phyloP scores from a whole-genome alignment of 2,113 vertebrate species.

The Ammodytes marinus region DNA sequence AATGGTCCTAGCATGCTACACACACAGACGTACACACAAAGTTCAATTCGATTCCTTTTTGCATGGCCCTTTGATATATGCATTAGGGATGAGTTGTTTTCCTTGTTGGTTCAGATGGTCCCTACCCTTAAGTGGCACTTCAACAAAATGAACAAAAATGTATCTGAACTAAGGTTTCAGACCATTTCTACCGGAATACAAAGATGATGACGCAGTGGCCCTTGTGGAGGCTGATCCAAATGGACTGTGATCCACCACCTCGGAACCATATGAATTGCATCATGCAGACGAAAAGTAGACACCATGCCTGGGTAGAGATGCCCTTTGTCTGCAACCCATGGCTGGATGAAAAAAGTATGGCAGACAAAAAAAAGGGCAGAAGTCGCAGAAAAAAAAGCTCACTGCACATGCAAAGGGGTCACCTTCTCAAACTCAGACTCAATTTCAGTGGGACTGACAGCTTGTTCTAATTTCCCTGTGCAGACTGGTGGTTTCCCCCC shows the following conservation, averaged over 20 bases:
- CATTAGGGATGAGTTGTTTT: neutral
- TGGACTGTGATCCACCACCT: neutral
- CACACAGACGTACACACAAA: neutral
- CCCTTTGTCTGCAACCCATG: neutral
- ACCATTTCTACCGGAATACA: constrained; percentile 8
- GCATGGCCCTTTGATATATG: neutral
- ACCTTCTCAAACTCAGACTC: constrained; percentile 48
- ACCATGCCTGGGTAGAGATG: neutral
- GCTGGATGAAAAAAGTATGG: neutral
- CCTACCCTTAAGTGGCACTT: neutral
- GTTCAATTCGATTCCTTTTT: constrained; percentile 6
- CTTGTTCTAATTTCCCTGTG: constrained; percentile 57
- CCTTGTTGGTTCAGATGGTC: constrained; percentile 8
- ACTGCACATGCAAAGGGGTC: constrained; percentile 41
- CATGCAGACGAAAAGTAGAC: neutral
- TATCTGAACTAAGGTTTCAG: constrained; percentile 4
- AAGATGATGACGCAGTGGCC: neutral
- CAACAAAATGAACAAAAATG: neutral
- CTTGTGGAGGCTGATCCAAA: neutral
- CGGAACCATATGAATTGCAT: neutral
- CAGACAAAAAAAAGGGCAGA: neutral
- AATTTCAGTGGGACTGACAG: constrained; percentile 43
- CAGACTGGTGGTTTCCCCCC: constrained; percentile 35
- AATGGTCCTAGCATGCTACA: neutral
- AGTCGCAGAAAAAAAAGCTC: constrained; percentile 19